These are phyloP conservation scores for Lepidocolaptes lacrymiger DNA, from an alignment of 2,797 vertebrate species.

Conservation along the genomic window DNA sequence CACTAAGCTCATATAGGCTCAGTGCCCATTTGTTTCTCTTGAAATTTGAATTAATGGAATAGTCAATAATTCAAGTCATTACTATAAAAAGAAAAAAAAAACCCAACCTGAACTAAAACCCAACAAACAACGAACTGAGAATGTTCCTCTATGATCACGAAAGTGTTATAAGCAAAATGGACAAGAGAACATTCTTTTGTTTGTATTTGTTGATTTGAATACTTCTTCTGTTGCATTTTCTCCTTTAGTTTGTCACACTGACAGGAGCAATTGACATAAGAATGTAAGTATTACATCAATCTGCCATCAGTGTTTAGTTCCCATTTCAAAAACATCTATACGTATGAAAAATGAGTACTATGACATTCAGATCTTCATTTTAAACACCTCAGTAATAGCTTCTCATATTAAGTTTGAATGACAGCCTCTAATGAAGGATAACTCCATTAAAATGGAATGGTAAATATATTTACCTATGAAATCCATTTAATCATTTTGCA, in stretches of 20 bases:
- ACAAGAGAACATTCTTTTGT: background rate
- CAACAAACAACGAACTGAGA: background rate
- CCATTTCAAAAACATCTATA: background rate
- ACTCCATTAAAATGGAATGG: background rate
- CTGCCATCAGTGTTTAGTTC: background rate
- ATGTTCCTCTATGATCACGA: accelerated
- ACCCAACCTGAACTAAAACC: background rate
- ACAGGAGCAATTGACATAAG: background rate
- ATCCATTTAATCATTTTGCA: conserved; percentile 35
- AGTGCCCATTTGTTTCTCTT: background rate
- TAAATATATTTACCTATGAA: conserved; percentile 44
- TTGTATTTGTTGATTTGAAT: background rate
- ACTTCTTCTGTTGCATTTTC: background rate
- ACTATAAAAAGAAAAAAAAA: background rate
- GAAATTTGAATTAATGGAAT: background rate
- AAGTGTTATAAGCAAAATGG: background rate
- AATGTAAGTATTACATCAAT: background rate
- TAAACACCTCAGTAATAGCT: background rate
- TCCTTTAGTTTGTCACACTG: background rate
- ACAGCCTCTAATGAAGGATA: conserved; percentile 16
- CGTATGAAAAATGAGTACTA: background rate
- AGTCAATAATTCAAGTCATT: background rate
- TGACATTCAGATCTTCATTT: conserved; percentile 9
- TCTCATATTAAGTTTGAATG: conserved; percentile 18
- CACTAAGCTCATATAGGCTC: background rate